Base-by-base conservation (phyloP, 2,888 invertebrate species). In the Sesamia inferens region DNA sequence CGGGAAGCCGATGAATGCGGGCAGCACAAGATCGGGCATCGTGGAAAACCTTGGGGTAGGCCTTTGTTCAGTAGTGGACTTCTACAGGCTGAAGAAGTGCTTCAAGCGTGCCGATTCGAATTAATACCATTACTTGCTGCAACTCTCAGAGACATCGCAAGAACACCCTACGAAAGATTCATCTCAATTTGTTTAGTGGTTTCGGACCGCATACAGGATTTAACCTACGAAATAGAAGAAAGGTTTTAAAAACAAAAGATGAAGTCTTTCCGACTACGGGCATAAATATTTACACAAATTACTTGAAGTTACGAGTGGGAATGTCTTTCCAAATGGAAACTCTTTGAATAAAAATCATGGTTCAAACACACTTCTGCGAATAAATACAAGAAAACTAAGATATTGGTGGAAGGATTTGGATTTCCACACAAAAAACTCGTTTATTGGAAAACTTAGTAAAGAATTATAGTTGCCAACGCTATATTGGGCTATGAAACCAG, bases 381-480 rank as follows among this genome's bases (percentile, higher is more conserved):
- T 78, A 81, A 79, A 74, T 39, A 74, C 63, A 76, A 78, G 81
- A 78, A 81, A 84, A 81, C 82, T 74, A 81, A 76, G 77, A 85
- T 76, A 84, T 86, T 83, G 76, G 14, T 42, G 61, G 55, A 65
- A 80, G 65, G 80, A 81, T 83, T 79, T 78, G 78, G 83, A 87
- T 88, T 84, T 86, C 82, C 82, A 81, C 86, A 80, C 86, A 89
- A 89, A 90, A 90, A 90, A 86, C 87, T 87, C 86, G 88, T 90
- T 90, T 91, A 91, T 92, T 90, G 90, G 90, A 88, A 90, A 92
- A 92, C 85, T 92, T 79, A 84, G 79, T 78, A 80, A 85, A 83
- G 87, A 86, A 88, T 84, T 87, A 83, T 88, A 85, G 85, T 87
- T 81, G 82, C 81, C 68, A 75, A 61, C 63, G 75, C 65, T 51